These are phyloP conservation scores for Koerneria pararmatus DNA, from an alignment of 2,888 invertebrate genomes.

Conservation along the genomic window DNA sequence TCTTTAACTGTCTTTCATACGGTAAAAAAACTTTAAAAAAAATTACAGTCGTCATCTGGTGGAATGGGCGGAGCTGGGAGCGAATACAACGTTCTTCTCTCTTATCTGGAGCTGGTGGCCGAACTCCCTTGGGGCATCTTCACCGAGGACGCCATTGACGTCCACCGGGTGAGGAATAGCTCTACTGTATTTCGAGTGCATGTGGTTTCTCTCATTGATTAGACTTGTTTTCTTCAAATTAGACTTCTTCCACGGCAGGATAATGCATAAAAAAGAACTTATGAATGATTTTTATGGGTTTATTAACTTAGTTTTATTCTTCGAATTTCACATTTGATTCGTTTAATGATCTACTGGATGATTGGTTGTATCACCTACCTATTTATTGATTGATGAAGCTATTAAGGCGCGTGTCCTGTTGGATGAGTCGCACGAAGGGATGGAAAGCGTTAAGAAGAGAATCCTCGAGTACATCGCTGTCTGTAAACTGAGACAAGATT, in stretches of 20 bases:
- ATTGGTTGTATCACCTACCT: not conserved
- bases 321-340: conserved; percentile 9
- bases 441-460: conserved; percentile 95
- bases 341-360: conserved; percentile 24
- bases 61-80: conserved; percentile 7
- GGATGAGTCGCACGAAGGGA: conserved; percentile 73
- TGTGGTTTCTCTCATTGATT: too few relatives aligned
- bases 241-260: conserved; percentile 14
- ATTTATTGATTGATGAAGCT: not conserved
- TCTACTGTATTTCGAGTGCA: not conserved
- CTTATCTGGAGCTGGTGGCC: conserved; percentile 65
- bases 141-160: conserved; percentile 39
- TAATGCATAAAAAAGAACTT: conserved; percentile 14
- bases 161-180: conserved; percentile 25
- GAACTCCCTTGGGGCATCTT: conserved; percentile 65
- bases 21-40: conserved; percentile 25
- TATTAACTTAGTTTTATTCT: not conserved
- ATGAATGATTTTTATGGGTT: not conserved
- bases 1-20: too few relatives aligned
- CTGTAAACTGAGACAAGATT: too few relatives aligned
- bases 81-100: conserved; percentile 54
- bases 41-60: conserved; percentile 24
- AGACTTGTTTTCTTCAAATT: not conserved
- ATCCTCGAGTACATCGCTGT: conserved; percentile 97
- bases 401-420: conserved; percentile 28